These are phyloP conservation scores for Halictus ligatus DNA, from an alignment of 2,888 invertebrate species.

Conservation along the genomic window DNA sequence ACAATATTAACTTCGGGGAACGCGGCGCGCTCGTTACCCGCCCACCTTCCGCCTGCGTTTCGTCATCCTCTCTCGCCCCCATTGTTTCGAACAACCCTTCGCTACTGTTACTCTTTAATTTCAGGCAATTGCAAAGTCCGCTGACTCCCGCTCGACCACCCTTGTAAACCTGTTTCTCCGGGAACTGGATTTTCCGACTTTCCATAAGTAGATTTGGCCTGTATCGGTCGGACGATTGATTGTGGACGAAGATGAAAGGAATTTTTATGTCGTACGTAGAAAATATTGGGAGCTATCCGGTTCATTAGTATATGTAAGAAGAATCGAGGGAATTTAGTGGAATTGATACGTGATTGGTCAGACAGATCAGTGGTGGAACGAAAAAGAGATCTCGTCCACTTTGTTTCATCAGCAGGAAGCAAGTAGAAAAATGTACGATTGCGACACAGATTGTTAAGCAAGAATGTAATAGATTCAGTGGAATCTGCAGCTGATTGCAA, in stretches of 20 bases:
- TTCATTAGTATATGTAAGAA: too few species aligned
- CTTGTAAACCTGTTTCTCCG: not conserved
- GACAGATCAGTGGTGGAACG: too few species aligned
- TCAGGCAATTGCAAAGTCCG: constrained; percentile 1
- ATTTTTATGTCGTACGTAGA: too few species aligned
- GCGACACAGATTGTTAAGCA: too few species aligned
- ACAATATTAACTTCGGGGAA: constrained; percentile 42
- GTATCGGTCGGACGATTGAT: not conserved
- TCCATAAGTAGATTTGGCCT: not conserved
- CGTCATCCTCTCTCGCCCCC: not conserved
- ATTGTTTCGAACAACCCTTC: not conserved
- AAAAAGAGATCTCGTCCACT: too few species aligned
- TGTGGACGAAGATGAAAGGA: not conserved
- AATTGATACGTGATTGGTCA: too few species aligned
- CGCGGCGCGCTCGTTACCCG: constrained; percentile 7
- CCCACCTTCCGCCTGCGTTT: not conserved
- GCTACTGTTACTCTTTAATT: not conserved
- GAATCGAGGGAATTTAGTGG: too few species aligned
- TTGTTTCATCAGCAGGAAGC: too few species aligned
- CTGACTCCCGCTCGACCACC: not conserved
- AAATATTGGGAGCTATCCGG: too few species aligned
- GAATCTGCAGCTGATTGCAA: too few species aligned
- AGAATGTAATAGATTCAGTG: too few species aligned
- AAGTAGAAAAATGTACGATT: too few species aligned
- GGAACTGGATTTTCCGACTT: not conserved